Conservation (phyloP, 2,888 invertebrate species). For the Galerucella nymphaeae region DNA sequence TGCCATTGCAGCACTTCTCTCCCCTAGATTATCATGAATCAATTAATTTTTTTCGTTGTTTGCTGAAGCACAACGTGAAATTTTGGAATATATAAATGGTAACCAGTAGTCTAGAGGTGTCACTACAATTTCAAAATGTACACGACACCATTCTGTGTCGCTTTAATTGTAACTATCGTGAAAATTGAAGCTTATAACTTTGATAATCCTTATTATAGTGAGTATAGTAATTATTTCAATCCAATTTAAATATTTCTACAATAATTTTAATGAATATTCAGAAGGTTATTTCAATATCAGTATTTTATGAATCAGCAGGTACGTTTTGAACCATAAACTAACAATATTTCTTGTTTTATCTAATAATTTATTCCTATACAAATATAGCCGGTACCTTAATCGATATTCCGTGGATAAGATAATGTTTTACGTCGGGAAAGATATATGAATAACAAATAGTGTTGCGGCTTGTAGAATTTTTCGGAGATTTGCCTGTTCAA, state of each 20-base stretch:
- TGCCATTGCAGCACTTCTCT: conserved; percentile 9
- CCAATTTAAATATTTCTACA: not conserved
- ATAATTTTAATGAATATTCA: no score
- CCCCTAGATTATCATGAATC: conserved; percentile 14
- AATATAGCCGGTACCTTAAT: not conserved
- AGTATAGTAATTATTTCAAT: conserved; percentile 45
- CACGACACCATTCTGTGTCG: conserved; percentile 42
- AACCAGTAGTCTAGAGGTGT: conserved; percentile 40
- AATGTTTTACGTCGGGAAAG: conserved; percentile 11
- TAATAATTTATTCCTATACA: not conserved
- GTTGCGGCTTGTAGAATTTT: conserved; percentile 29
- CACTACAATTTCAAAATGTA: conserved; percentile 45
- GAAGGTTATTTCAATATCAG: not conserved
- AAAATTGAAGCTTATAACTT: conserved; percentile 57
- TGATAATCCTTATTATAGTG: conserved; percentile 59
- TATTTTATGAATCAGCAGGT: not conserved
- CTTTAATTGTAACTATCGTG: conserved; percentile 35
- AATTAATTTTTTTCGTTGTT: conserved; percentile 10
- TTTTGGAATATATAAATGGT: conserved; percentile 47
- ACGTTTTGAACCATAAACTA: not conserved
- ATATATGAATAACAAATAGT: conserved; percentile 39
- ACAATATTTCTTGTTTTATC: not conserved
- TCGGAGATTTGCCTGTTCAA: conserved; percentile 38
- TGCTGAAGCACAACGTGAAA: conserved; percentile 18
- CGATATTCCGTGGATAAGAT: not conserved